Evolutionary conservation across 2,888 invertebrate genomes (phyloP).

Genomic region (Patella ulyssiponensis): DNA sequence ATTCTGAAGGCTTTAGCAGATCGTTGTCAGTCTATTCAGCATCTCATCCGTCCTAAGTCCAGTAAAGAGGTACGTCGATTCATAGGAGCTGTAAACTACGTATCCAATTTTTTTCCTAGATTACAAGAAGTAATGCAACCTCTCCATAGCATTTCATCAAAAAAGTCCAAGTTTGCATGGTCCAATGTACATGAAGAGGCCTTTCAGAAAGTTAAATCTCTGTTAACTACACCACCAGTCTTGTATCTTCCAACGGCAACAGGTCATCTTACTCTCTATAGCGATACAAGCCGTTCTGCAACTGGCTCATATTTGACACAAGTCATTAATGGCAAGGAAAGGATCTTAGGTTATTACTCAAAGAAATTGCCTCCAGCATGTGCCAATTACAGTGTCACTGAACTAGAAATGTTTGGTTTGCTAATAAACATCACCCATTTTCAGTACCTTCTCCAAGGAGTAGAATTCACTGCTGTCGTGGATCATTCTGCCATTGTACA

Average conservation of each 20-base stretch:
- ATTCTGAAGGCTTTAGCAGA: background rate
- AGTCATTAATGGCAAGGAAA: background rate
- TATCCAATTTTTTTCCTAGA: background rate
- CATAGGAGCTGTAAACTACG: background rate
- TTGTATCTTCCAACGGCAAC: background rate
- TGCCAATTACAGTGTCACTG: background rate
- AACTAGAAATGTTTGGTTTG: background rate
- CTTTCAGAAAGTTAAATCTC: background rate
- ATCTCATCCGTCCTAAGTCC: background rate
- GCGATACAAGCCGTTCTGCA: background rate
- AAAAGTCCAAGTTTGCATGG: background rate
- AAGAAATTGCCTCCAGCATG: no score
- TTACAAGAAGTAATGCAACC: background rate
- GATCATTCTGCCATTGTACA: background rate
- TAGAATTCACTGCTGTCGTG: background rate
- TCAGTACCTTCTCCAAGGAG: background rate
- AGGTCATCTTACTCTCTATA: background rate
- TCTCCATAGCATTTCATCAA: background rate
- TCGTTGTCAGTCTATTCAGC: background rate
- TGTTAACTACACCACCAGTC: background rate
- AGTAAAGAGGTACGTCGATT: background rate
- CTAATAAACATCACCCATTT: background rate
- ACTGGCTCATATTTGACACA: background rate
- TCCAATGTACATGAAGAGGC: background rate
- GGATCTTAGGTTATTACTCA: no score